A percentile compares a stretch with the other conserved stretches of the same genome.
phyloP scores from a whole-genome alignment of 2,113 vertebrate genomes.

The Platysteira castanea region DNA sequence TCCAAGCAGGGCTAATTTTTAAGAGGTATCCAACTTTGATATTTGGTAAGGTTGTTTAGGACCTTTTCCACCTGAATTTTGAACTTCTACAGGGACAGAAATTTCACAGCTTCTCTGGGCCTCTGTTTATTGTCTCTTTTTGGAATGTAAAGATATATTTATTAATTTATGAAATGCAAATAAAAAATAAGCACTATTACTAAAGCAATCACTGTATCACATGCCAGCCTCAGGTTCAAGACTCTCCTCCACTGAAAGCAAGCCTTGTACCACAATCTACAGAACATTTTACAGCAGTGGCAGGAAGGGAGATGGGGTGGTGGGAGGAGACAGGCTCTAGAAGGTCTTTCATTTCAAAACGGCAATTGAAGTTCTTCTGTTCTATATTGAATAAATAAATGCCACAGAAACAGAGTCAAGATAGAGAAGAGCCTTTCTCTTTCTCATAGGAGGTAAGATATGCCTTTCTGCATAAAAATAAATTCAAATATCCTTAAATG shows the following conservation, averaged over 20 bases:
- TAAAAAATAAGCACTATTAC: not conserved
- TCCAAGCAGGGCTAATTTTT: not conserved
- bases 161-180: not conserved
- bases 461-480: not conserved
- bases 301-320: accelerated
- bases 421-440: not conserved
- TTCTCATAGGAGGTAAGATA: not conserved
- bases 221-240: not conserved
- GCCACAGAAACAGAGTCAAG: not conserved
- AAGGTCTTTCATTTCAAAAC: not conserved
- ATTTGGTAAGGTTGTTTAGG: not conserved
- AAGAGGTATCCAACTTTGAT: not conserved
- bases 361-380: not conserved
- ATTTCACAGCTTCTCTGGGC: not conserved
- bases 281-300: not conserved
- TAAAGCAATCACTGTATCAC: not conserved
- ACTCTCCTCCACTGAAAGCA: not conserved
- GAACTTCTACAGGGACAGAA: not conserved
- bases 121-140: not conserved
- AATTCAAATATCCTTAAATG: not conserved
- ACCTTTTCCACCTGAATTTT: not conserved
- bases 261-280: not conserved
- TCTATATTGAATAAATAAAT: not conserved
- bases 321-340: not conserved
- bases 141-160: not conserved